Percentiles rank a stretch among this genome's conserved stretches.
Evolutionary conservation across 2,113 vertebrate species (phyloP).

Genomic region (Chaetorhynchus papuensis): DNA sequence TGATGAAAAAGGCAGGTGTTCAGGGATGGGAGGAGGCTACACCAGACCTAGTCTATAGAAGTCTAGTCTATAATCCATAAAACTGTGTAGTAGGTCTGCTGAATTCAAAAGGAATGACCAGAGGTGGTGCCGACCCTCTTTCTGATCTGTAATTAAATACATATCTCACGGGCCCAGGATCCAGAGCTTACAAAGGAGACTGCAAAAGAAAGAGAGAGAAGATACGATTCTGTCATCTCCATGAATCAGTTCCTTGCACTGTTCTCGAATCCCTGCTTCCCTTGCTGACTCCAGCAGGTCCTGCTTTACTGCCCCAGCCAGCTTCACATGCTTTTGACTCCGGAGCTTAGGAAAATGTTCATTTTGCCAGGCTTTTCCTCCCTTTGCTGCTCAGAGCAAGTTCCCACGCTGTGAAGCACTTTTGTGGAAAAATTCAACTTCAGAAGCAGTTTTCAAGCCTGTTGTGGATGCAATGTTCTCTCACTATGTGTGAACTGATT

Average conservation of each 20-base stretch:
- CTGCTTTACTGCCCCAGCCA: constrained; percentile 35
- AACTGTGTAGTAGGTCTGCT: not conserved
- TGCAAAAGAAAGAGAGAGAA: not conserved
- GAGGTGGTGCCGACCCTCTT: not conserved
- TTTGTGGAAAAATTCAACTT: not conserved
- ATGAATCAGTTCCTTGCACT: not conserved
- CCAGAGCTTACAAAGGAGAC: not conserved
- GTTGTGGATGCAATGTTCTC: not conserved
- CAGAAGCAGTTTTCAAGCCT: not conserved
- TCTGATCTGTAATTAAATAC: not conserved
- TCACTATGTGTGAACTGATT: not conserved
- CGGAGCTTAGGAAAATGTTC: constrained; percentile 17
- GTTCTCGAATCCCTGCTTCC: not conserved
- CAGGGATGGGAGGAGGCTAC: not conserved
- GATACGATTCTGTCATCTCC: not conserved
- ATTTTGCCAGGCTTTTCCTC: not conserved
- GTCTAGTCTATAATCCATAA: not conserved
- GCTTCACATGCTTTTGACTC: constrained; percentile 7
- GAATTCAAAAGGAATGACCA: not conserved
- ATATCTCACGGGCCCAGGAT: rapidly evolving
- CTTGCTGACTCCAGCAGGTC: constrained; percentile 9
- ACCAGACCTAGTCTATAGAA: not conserved
- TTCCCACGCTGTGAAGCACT: not conserved
- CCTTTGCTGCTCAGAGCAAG: not conserved
- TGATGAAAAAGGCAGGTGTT: not conserved